Base-by-base conservation (phyloP, 92 coral and sea anemone genomes). In the Diadumene lineata region DNA sequence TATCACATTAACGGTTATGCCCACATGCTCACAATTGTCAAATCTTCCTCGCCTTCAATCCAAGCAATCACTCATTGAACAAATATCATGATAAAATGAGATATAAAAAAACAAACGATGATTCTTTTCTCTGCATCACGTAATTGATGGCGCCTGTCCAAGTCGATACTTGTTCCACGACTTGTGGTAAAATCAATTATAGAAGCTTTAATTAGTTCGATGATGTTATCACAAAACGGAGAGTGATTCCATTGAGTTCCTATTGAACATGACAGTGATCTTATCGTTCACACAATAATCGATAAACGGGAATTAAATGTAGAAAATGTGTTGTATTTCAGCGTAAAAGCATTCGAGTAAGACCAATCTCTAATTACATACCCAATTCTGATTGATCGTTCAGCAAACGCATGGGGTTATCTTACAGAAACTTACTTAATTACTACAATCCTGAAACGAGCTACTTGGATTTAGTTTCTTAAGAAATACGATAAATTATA, bases 201-300 rank as follows among this genome's bases (percentile, higher is more conserved):
- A 34, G 11, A 24, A 69, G 60, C 21, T 33, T 0, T 72, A 38
- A 56, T 57, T 56, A 29, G 66, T 70, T 57, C 31, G 66, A 72
- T 27, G 63, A 34, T 61, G 55, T 72, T 56, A 32, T 33, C 62
- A 31, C 25, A 56, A 31, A 72, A 30, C 48, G 34, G 22, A 56
- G 62, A 56, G 21, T 31, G 58, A 43, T 34, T 25, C 33, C 53
- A 72, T 72, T 62, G 68, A 62, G 29, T 30, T 28, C 43, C 43
- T 28, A 43, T 62, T 15, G 44, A 27, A 46, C 57, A 56, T 33
- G 29, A n/a, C 77, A 56, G n/a, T 4, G 77, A 72, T 72, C 63
- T 56, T 72, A 72, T 72, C 77, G 53, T 30, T 27, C 50, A 61
- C 27, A 56, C n/a, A 56, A 56, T 72, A 72, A 72, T 72, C 33